phyloP scores from a whole-genome alignment of 1,140 invertebrate genomes.

The Bombus consobrinus region DNA sequence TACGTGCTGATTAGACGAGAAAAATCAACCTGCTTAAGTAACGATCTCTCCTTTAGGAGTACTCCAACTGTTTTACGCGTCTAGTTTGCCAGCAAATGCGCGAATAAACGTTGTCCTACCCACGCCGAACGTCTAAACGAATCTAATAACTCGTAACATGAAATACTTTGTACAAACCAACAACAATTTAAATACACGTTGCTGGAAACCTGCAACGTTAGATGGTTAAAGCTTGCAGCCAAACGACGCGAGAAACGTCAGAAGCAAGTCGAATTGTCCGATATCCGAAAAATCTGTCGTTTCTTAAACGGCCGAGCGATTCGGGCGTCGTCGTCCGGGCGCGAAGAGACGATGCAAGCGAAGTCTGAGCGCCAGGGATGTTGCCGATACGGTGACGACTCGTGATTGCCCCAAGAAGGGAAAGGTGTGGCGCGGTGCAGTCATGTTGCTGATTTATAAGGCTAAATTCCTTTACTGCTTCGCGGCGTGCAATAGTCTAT shows the following conservation, averaged over 20 bases:
- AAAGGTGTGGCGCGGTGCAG: slow-evolving; percentile 82
- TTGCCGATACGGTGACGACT: slow-evolving; percentile 71
- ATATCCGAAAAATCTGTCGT: slow-evolving; percentile 15
- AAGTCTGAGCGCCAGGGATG: slow-evolving; percentile 53
- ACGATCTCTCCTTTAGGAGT: not conserved
- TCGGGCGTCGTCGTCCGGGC: not conserved
- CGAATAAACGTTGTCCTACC: not conserved
- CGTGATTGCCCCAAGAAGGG: slow-evolving; percentile 79
- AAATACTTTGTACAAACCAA: not conserved
- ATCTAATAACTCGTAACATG: no score
- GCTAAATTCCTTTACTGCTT: slow-evolving; percentile 77
- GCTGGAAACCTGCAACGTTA: not conserved
- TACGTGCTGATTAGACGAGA: not conserved
- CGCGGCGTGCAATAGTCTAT: slow-evolving; percentile 53
- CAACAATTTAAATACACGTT: not conserved
- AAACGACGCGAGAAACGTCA: not conserved
- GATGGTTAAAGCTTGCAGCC: not conserved
- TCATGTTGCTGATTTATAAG: slow-evolving; percentile 83
- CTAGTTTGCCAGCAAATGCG: not conserved
- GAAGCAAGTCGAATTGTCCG: not conserved
- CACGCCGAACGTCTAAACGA: not conserved
- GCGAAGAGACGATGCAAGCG: slow-evolving; percentile 23
- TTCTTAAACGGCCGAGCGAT: not conserved
- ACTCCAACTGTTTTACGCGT: not conserved
- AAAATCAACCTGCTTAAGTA: slow-evolving; percentile 1